These are phyloP conservation scores for Cryptus viduatorius DNA, from an alignment of 2,888 invertebrate genomes.

Conservation along the genomic window DNA sequence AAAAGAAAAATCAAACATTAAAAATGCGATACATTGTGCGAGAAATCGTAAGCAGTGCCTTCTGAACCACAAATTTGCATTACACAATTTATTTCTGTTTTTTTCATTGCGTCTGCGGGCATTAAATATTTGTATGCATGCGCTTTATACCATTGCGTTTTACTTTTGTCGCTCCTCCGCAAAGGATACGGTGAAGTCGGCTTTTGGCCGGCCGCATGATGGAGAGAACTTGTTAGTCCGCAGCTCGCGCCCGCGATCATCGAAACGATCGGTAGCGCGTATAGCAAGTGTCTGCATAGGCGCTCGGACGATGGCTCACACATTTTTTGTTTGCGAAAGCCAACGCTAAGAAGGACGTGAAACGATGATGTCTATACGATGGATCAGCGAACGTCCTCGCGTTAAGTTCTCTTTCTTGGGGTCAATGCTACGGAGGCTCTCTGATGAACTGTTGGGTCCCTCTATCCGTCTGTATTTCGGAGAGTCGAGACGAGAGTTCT, in stretches of 20 bases:
- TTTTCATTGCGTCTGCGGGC: background rate
- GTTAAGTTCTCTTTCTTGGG: constrained; percentile 61
- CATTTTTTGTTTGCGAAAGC: constrained; percentile 27
- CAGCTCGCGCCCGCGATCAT: background rate
- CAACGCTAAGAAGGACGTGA: constrained; percentile 36
- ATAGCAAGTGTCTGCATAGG: constrained; percentile 29
- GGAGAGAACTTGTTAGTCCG: constrained; percentile 3
- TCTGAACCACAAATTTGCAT: background rate
- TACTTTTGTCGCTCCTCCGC: background rate
- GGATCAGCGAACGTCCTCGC: constrained; percentile 53
- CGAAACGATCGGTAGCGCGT: background rate
- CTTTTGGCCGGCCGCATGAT: background rate
- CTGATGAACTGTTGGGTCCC: constrained; percentile 24
- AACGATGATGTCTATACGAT: constrained; percentile 38
- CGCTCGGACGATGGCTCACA: background rate
- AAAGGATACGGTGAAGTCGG: constrained; percentile 9
- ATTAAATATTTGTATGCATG: background rate
- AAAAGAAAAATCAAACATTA: background rate
- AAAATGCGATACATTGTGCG: too few relatives aligned
- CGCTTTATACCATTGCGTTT: background rate
- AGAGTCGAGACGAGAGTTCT: constrained; percentile 23
- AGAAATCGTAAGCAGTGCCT: background rate
- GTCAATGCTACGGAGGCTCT: constrained; percentile 68
- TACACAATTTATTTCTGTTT: background rate
- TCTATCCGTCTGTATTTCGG: constrained; percentile 5